Evolutionary conservation across 2,888 invertebrate genomes (phyloP).

Genomic region (Scaptomyza polygonia): DNA sequence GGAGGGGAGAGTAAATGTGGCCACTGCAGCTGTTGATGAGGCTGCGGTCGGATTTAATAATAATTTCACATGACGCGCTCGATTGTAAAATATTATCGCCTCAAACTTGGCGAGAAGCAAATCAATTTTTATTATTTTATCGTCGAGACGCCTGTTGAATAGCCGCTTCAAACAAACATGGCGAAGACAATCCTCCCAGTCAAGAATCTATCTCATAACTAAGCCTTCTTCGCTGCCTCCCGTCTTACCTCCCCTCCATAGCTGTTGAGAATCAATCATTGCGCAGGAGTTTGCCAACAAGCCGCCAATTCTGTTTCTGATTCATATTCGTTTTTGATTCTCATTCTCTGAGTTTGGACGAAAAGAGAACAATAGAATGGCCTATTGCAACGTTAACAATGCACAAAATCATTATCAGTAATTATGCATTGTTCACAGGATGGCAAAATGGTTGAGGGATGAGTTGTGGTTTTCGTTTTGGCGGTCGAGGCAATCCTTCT

Average conservation of each 20-base stretch:
- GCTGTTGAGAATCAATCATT: conserved; percentile 51
- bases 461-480: not conserved
- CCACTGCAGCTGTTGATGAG: conserved; percentile 28
- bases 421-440: conserved; percentile 71
- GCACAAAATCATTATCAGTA: conserved; percentile 79
- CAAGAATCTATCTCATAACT: conserved; percentile 57
- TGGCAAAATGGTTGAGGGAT: conserved; percentile 11
- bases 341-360: conserved; percentile 5
- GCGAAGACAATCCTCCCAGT: conserved; percentile 9
- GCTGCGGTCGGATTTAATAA: conserved; percentile 60
- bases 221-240: conserved; percentile 25
- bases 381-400: conserved; percentile 59
- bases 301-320: conserved; percentile 17
- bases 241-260: not conserved
- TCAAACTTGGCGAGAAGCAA: conserved; percentile 65
- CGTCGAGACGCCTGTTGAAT: conserved; percentile 56
- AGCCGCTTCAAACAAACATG: conserved; percentile 27
- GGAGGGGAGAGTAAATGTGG: not conserved
- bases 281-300: conserved; percentile 15
- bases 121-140: conserved; percentile 79
- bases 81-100: conserved; percentile 63
- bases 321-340: conserved; percentile 11
- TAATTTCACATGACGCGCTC: conserved; percentile 73
- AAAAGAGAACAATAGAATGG: conserved; percentile 65
- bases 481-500: conserved; percentile 30